Base-by-base conservation (phyloP, 2,113 vertebrate species). In the Archocentrus centrarchus region DNA sequence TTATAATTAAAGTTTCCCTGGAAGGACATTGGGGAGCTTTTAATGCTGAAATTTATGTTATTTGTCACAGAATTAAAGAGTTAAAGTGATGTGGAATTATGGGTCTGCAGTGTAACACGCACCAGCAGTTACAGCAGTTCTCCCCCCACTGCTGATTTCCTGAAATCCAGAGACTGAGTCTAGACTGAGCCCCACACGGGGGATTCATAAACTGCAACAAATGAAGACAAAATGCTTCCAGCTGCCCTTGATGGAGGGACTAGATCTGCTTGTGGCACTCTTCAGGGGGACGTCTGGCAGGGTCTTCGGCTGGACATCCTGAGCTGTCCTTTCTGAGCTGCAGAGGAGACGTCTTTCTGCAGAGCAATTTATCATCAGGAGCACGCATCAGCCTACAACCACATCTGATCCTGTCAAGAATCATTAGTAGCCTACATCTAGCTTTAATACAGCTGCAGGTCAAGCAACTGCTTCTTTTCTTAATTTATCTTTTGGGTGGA, bases 221-320 rank as follows among this genome's bases (percentile, higher is more conserved):
- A 92, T 89, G 70, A 90, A 93, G 91, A 89, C 82, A 90, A 90
- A 91, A 82, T 78, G 80, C 76, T 85, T 91, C 82, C 81, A 88
- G 88, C 70, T 84, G 88, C 60, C 79, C 59, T 79, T 59, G n/a
- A 57, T 0, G 14, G 66, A 22, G 0, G 78, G 14, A 64, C 77
- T 37, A 35, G 53, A n/a, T 50, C 75, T 77, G 44, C 63, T 75
- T 30, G 20, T 2, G 6, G 20, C 35, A 59, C 32, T 60, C 7
- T 37, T 35, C 14, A 4, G 10, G 17, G 53, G 27, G 68, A 17
- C 80, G 7, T 53, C 57, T 73, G 81, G 82, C 85, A 37, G 83
- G 68, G 79, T 24, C 60, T 59, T 58, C 55, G 60, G 27, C 41
- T 10, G 11, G 18, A 6, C 81, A 8, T 24, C 47, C 62, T 55